These are phyloP conservation scores for Abscondita cerata DNA, from an alignment of 2,888 invertebrate genomes.

Conservation along the genomic window DNA sequence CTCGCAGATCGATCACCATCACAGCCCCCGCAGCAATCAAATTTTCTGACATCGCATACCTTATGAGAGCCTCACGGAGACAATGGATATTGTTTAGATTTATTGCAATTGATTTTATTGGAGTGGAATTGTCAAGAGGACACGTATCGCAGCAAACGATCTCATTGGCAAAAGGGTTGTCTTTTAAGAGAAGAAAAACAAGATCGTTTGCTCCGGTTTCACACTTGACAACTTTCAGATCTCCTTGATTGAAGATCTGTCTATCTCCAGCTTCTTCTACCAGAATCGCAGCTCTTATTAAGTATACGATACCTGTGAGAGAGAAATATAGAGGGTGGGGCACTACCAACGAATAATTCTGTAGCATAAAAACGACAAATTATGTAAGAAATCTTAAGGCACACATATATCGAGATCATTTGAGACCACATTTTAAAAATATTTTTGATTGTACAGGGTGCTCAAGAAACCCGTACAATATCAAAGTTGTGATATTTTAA, in stretches of 20 bases:
- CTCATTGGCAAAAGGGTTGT: not conserved
- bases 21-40: not conserved
- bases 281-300: not conserved
- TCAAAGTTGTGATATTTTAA: no score
- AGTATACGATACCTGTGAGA: not conserved
- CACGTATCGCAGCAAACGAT: not conserved
- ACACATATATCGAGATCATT: no score
- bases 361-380: no score
- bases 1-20: not conserved
- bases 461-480: no score
- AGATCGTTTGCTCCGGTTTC: not conserved
- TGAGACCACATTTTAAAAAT: no score
- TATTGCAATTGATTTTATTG: not conserved
- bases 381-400: no score
- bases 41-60: not conserved
- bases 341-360: no score
- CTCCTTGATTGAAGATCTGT: not conserved
- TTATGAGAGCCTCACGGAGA: not conserved
- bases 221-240: not conserved
- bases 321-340: no score
- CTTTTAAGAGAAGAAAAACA: not conserved
- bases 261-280: not conserved
- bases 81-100: not conserved
- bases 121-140: not conserved
- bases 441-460: no score